These are phyloP conservation scores for Meganola albula DNA, from an alignment of 2,888 invertebrate species.

Conservation along the genomic window DNA sequence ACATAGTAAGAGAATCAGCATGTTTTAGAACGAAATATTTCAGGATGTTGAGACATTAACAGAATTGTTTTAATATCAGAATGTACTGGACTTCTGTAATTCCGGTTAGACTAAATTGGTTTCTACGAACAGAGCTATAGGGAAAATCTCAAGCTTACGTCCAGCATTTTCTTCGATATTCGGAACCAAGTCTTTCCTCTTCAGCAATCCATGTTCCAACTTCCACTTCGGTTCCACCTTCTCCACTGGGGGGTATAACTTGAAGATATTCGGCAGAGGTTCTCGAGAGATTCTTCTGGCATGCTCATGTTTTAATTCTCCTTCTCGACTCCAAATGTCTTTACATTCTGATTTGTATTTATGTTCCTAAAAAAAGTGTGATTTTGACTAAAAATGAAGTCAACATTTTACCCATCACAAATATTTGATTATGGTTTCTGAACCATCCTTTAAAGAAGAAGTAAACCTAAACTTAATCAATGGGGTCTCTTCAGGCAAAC, in stretches of 20 bases:
- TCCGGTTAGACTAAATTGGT: too few relatives aligned
- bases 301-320: not conserved
- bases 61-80: too few relatives aligned
- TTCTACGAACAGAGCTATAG: not conserved
- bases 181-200: constrained; percentile 40
- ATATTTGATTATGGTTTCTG: too few relatives aligned
- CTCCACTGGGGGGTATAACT: constrained; percentile 19
- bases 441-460: too few relatives aligned
- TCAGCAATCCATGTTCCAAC: not conserved
- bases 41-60: not conserved
- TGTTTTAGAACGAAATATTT: not conserved
- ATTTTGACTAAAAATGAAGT: too few relatives aligned
- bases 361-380: too few relatives aligned
- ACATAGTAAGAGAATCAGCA: not conserved
- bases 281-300: constrained; percentile 3
- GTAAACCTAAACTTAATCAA: too few relatives aligned
- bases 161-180: constrained; percentile 32
- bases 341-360: not conserved
- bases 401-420: too few relatives aligned
- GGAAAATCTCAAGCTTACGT: constrained; percentile 20
- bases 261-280: constrained; percentile 42
- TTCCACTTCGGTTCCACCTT: constrained; percentile 18
- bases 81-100: too few relatives aligned
- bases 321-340: not conserved
- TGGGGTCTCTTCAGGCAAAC: too few relatives aligned